A percentile compares a stretch with the other conserved stretches of the same genome.
These are phyloP conservation scores for Drosophila mojavensis DNA, from an alignment of 1,140 invertebrate species.

Conservation along the genomic window DNA sequence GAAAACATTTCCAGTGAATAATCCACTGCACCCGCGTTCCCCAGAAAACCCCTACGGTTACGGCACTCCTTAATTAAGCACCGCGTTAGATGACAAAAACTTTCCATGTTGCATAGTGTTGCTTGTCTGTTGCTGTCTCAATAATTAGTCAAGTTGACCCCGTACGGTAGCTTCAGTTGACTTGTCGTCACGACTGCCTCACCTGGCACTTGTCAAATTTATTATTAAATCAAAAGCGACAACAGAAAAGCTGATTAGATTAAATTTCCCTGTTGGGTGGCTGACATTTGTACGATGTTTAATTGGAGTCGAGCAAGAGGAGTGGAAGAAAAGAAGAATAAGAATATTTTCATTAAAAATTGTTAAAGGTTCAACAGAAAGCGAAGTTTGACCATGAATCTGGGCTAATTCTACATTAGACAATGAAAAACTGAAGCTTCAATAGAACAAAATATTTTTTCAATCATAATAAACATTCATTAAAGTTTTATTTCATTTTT, in stretches of 20 bases:
- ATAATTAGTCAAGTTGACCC: constrained; percentile 50
- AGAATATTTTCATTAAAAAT: too few species aligned
- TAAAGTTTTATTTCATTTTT: too few species aligned
- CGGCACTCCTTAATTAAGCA: constrained; percentile 61
- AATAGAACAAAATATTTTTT: too few species aligned
- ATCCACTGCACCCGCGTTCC: too few species aligned
- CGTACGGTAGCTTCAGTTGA: not conserved
- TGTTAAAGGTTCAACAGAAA: too few species aligned
- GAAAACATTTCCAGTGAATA: constrained; percentile 50
- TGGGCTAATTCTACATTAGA: too few species aligned
- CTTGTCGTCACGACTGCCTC: constrained; percentile 19
- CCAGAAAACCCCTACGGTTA: not conserved
- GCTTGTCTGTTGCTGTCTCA: constrained; percentile 34
- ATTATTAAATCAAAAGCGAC: constrained; percentile 16
- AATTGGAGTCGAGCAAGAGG: not conserved
- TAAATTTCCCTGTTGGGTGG: not conserved
- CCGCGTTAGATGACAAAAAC: constrained; percentile 51
- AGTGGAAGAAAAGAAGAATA: too few species aligned
- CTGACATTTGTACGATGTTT: not conserved
- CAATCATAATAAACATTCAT: too few species aligned
- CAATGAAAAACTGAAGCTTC: too few species aligned
- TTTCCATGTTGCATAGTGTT: constrained; percentile 39
- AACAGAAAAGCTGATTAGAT: not conserved
- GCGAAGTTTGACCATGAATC: too few species aligned
- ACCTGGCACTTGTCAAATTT: constrained; percentile 37